phyloP scores from a whole-genome alignment of 2,113 vertebrate species.

The Pao palembangensis region DNA sequence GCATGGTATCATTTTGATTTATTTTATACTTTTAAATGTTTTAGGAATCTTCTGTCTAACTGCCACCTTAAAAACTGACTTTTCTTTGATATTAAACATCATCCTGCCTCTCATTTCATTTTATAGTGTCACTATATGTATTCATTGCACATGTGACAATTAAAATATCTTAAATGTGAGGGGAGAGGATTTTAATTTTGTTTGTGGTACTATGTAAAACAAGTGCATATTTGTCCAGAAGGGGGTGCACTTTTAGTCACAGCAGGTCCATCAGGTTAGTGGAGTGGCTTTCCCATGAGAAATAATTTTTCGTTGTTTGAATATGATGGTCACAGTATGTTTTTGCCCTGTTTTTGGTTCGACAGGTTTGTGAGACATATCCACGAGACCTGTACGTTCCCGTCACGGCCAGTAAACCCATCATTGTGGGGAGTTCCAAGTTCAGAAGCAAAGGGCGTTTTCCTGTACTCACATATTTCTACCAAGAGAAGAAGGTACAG shows the following conservation, averaged over 20 bases:
- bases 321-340: background rate
- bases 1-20: no score
- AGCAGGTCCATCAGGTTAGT: background rate
- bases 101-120: no score
- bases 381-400: constrained; percentile 94
- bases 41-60: no score
- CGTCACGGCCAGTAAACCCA: constrained; percentile 87
- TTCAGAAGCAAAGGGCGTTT: constrained; percentile 99
- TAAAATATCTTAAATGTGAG: no score
- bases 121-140: no score
- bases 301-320: background rate
- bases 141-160: no score
- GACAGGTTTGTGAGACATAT: constrained; percentile 95
- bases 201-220: background rate
- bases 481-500: constrained; percentile 89
- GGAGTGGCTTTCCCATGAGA: background rate
- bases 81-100: background rate
- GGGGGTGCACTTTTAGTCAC: constrained; percentile 5
- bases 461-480: constrained; percentile 93
- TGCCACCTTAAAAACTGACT: no score
- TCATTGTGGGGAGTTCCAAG: constrained; percentile 97
- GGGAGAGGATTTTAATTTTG: background rate
- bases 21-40: no score
- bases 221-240: constrained; percentile 10
- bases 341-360: constrained; percentile 10